Conservation (phyloP, 2,888 invertebrate genomes). For the Lasioglossum malachurum region DNA sequence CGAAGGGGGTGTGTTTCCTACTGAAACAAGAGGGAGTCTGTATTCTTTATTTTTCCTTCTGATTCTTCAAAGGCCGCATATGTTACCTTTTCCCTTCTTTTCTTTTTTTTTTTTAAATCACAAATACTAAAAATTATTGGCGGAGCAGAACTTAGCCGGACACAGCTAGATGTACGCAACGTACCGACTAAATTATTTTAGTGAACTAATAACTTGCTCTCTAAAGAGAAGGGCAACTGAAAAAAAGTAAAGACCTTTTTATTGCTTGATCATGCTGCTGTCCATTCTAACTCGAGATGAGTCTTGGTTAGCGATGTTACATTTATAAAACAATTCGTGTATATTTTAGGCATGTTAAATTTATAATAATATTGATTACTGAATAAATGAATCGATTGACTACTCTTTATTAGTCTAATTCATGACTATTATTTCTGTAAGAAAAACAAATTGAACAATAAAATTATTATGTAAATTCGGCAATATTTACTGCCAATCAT, state of each 20-base stretch:
- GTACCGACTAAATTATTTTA: conserved; percentile 77
- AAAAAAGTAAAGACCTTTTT: conserved; percentile 56
- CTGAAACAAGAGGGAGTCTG: conserved; percentile 70
- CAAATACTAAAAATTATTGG: conserved; percentile 74
- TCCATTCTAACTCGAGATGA: conserved; percentile 73
- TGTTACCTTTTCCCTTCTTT: conserved; percentile 73
- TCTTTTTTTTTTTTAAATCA: conserved; percentile 55
- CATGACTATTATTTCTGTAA: conserved; percentile 77
- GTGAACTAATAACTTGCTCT: conserved; percentile 66
- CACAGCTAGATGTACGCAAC: conserved; percentile 74
- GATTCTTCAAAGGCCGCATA: conserved; percentile 68
- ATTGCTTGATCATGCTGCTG: conserved; percentile 70
- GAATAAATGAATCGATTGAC: conserved; percentile 80
- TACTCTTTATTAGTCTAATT: conserved; percentile 82
- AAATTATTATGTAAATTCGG: conserved; percentile 62
- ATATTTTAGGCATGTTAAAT: conserved; percentile 84
- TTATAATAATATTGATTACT: conserved; percentile 82
- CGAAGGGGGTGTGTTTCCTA: conserved; percentile 70
- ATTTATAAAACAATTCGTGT: conserved; percentile 81
- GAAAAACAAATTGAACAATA: conserved; percentile 71
- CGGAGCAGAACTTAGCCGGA: conserved; percentile 80
- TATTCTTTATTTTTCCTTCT: conserved; percentile 76
- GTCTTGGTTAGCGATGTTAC: conserved; percentile 81
- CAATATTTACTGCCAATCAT: conserved; percentile 42
- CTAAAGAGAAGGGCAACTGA: conserved; percentile 49